These are phyloP conservation scores for Hymenopus coronatus DNA, from an alignment of 2,888 invertebrate genomes.

Conservation along the genomic window DNA sequence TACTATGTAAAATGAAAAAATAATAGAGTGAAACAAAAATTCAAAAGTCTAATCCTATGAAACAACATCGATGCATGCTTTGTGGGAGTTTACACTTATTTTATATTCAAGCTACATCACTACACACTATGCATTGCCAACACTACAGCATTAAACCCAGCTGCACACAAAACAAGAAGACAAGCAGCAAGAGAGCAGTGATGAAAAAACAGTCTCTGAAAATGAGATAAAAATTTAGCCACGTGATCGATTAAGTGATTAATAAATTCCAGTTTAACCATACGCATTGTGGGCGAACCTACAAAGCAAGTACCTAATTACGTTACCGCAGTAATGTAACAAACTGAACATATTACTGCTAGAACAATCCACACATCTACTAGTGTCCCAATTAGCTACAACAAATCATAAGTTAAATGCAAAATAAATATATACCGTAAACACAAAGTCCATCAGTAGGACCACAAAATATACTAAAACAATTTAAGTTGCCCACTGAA, in stretches of 20 bases:
- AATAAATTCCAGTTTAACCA: neutral
- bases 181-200: constrained; percentile 32
- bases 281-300: neutral
- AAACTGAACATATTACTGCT: constrained; percentile 1
- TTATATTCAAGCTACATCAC: neutral
- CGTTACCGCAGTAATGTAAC: neutral
- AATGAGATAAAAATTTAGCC: neutral
- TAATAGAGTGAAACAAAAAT: neutral
- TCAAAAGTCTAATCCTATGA: neutral
- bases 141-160: neutral
- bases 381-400: neutral
- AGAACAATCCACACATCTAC: constrained; percentile 7
- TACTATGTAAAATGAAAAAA: neutral
- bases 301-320: neutral
- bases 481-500: neutral
- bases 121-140: neutral
- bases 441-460: neutral
- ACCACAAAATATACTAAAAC: neutral
- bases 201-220: constrained; percentile 21
- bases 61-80: neutral
- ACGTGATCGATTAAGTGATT: neutral
- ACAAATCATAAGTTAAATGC: neutral
- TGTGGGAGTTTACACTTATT: neutral
- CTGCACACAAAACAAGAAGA: constrained; percentile 2
- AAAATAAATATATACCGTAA: neutral